Evolutionary conservation across 2,113 vertebrate genomes (phyloP).

Genomic region (Alaudala cheleensis): DNA sequence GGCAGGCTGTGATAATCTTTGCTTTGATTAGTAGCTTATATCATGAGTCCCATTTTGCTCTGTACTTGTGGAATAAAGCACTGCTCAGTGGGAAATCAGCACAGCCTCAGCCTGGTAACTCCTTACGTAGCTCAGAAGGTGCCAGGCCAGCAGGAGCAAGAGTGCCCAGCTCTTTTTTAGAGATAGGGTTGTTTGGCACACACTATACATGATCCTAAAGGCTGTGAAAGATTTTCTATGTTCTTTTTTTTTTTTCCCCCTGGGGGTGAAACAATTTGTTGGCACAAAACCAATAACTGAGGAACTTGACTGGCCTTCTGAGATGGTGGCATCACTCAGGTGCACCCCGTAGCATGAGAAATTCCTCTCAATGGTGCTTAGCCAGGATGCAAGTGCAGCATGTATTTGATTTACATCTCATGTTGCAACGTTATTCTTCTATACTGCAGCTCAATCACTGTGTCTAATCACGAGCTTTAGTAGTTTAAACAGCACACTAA

Average conservation of each 20-base stretch:
- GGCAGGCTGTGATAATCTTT: slow-evolving; percentile 22
- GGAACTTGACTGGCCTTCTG: background rate
- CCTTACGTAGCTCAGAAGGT: background rate
- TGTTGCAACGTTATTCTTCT: background rate
- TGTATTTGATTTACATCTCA: slow-evolving; percentile 14
- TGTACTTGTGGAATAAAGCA: background rate
- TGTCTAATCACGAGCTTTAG: slow-evolving; percentile 44
- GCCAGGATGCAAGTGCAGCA: background rate
- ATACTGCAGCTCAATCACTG: slow-evolving; percentile 4
- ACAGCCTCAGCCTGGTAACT: background rate
- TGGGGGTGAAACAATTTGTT: background rate
- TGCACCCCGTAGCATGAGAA: background rate
- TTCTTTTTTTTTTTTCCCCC: background rate
- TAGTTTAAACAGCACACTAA: slow-evolving; percentile 36
- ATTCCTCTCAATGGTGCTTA: background rate
- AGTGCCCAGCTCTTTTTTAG: background rate
- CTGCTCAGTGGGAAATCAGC: background rate
- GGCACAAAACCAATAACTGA: background rate
- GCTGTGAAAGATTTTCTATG: background rate
- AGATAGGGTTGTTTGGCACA: background rate
- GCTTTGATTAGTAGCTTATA: slow-evolving; percentile 27
- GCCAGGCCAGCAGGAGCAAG: background rate
- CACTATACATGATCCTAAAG: accelerated
- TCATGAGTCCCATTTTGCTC: background rate
- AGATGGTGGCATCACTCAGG: background rate